Base-by-base conservation (phyloP, 1,140 invertebrate genomes). In the Chymomyza costata region DNA sequence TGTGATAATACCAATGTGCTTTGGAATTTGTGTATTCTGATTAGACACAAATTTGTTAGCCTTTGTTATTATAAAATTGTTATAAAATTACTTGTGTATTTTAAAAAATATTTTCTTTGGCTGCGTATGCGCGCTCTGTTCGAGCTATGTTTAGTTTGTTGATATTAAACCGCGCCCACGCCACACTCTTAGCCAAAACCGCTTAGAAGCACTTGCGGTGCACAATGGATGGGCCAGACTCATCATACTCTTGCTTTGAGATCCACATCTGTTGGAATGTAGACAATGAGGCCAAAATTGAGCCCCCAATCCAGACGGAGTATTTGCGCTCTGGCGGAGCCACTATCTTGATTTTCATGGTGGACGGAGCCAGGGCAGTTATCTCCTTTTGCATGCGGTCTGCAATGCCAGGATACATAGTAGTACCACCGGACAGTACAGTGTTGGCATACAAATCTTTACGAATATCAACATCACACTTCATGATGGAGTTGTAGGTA, bases 181-280 rank as follows among this genome's bases (percentile, higher is more conserved):
- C 43, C 8, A 15, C 43, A 35, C 53, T 40, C 41, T 18, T 43
- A 31, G 21, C 15, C 19, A 37, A 13, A 35, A 17, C 34, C 21
- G 44, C 76, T 94, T 96, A 97, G 91, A 97, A 97, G 89, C 95
- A 97, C 88, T 96, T 97, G 88, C 95, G 92, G 90, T 97, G 95
- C 66, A 97, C 95, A 86, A 96, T 96, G 83, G 92, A 93, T 70
- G 95, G 95, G 56, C 95, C 95, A 68, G 93, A 95, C 87, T 97
- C 95, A 87, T 97, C 95, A 87, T 97, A 97, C 86, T 97, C 95
- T 86, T 96, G 93, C 86, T 96, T 96, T 73, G 93, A 94, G 87
- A 97, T 97, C 95, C 95, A 97, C 93, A 95, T 95, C 87, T 93
- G 93, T 85, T 95, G 94, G 93, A 95, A 95, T 86, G 94, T 95